These are phyloP conservation scores for Gymnoscopelus braueri DNA, from an alignment of 2,797 vertebrate genomes.

Conservation along the genomic window DNA sequence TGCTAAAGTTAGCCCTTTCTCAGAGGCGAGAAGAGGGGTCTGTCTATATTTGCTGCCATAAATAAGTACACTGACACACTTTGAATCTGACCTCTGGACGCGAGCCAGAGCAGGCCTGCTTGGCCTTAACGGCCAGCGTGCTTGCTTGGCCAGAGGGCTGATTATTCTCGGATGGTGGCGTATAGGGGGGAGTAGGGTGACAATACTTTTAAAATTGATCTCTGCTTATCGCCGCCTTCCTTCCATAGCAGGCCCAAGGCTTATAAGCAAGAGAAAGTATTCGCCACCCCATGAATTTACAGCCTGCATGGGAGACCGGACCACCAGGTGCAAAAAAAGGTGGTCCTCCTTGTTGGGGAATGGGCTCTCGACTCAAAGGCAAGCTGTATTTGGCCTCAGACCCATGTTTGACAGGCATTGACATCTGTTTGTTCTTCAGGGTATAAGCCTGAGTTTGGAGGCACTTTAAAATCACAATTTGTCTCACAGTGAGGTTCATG, in stretches of 20 bases:
- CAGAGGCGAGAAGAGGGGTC: constrained; percentile 78
- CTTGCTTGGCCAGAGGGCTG: constrained; percentile 32
- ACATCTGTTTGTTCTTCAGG: constrained; percentile 75
- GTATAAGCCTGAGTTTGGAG: constrained; percentile 37
- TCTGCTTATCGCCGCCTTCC: constrained; percentile 47
- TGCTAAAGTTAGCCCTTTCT: constrained; percentile 80
- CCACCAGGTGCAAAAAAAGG: constrained; percentile 60
- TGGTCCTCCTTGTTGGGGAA: constrained; percentile 2
- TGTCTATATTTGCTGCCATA: constrained; percentile 80
- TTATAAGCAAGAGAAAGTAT: too few species aligned
- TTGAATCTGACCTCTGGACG: constrained; percentile 68
- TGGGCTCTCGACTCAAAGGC: constrained; percentile 26
- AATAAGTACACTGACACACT: constrained; percentile 81
- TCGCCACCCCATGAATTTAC: constrained; percentile 43
- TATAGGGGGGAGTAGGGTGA: constrained; percentile 48
- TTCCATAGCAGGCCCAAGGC: constrained; percentile 35
- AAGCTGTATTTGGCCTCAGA: constrained; percentile 66
- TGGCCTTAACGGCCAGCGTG: constrained; percentile 36
- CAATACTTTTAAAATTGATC: constrained; percentile 59
- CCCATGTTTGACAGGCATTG: constrained; percentile 80
- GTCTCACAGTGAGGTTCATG: too few species aligned
- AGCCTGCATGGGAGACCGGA: constrained; percentile 42
- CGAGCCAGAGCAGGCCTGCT: constrained; percentile 42
- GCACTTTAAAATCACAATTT: constrained; percentile 47
- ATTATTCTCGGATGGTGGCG: constrained; percentile 64